Conservation (phyloP, 2,113 vertebrate genomes). For the Acanthisitta chloris region DNA sequence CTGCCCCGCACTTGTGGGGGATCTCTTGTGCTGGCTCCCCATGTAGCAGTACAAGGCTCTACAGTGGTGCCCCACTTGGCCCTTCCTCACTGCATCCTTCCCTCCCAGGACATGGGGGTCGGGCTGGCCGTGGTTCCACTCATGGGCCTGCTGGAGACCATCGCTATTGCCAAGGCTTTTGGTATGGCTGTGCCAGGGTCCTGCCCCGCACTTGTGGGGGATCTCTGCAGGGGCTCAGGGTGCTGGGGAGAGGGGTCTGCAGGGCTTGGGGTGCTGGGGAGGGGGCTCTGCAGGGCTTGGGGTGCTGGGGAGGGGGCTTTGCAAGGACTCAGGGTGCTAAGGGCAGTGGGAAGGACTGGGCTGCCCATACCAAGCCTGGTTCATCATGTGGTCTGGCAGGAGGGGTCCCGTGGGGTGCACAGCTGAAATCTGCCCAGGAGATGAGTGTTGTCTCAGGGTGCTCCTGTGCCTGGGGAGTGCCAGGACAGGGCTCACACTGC, state of each 20-base stretch:
- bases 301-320: neutral
- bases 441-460: rapidly evolving
- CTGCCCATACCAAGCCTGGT: rapidly evolving
- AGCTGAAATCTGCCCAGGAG: neutral
- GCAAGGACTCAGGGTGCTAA: rapidly evolving
- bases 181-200: conserved; percentile 70
- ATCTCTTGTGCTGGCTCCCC: neutral
- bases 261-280: neutral
- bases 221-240: rapidly evolving
- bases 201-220: no score
- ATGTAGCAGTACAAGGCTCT: rapidly evolving
- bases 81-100: neutral
- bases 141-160: conserved; percentile 91
- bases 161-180: conserved; percentile 93
- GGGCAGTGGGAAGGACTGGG: neutral
- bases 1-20: no score
- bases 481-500: rapidly evolving
- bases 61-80: rapidly evolving
- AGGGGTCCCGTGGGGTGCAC: rapidly evolving
- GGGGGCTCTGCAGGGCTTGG: neutral
- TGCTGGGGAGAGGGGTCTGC: neutral
- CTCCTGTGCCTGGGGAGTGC: neutral
- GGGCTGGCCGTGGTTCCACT: conserved; percentile 90
- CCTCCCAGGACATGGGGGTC: conserved; percentile 81
- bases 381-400: neutral